Evolutionary conservation across 2,888 invertebrate genomes (phyloP).

Genomic region (Cantharis lateralis): DNA sequence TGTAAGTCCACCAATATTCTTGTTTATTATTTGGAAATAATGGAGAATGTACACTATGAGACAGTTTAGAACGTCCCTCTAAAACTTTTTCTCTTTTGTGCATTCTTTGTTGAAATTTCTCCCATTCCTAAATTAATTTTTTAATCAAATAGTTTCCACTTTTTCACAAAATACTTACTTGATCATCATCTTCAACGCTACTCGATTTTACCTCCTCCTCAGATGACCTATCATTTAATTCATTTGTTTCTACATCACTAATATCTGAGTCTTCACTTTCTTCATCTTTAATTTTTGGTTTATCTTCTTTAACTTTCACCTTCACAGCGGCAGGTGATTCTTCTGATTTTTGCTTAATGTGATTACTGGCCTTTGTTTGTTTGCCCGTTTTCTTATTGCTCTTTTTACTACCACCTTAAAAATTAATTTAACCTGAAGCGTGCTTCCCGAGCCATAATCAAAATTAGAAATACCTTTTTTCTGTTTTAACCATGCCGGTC

Average conservation of each 20-base stretch:
- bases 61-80: constrained; percentile 91
- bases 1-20: constrained; percentile 99
- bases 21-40: constrained; percentile 94
- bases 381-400: constrained; percentile 62
- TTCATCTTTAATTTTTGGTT: constrained; percentile 39
- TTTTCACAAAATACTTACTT: constrained; percentile 40
- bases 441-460: background rate
- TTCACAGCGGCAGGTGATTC: constrained; percentile 37
- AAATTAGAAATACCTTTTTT: constrained; percentile 59
- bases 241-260: constrained; percentile 54
- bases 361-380: constrained; percentile 51
- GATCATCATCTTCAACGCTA: constrained; percentile 54
- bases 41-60: constrained; percentile 97
- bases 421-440: background rate
- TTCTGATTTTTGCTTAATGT: constrained; percentile 40
- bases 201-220: constrained; percentile 50
- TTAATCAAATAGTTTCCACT: background rate
- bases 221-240: constrained; percentile 52
- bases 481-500: constrained; percentile 83
- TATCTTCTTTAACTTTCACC: constrained; percentile 39
- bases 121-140: constrained; percentile 72
- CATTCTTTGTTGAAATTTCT: constrained; percentile 86
- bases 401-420: constrained; percentile 60
- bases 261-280: constrained; percentile 57
- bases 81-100: constrained; percentile 84